A percentile compares a stretch with the other conserved stretches of the same genome.
These are phyloP conservation scores for Sweltsa coloradensis DNA, from an alignment of 1,140 invertebrate genomes.

Conservation along the genomic window DNA sequence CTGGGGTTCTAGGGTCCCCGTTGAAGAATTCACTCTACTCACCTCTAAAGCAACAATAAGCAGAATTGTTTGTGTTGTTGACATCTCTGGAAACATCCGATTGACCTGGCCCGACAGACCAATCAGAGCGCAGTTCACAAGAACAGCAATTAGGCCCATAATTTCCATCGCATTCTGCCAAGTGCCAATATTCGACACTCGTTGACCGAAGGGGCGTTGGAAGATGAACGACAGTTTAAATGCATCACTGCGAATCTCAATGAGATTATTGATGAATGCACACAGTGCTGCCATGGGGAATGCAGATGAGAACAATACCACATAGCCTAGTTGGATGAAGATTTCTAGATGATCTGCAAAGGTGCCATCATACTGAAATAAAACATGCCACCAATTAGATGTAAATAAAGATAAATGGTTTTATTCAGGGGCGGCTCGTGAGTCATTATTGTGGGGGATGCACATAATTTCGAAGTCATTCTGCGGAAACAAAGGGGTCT, in stretches of 20 bases:
- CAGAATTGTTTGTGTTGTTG: constrained; percentile 71
- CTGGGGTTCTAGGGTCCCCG: too few relatives aligned
- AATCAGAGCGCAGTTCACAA: constrained; percentile 91
- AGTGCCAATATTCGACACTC: constrained; percentile 88
- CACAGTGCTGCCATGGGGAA: constrained; percentile 90
- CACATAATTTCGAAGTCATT: too few relatives aligned
- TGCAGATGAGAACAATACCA: constrained; percentile 90
- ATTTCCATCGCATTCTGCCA: constrained; percentile 95
- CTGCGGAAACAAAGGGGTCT: too few relatives aligned
- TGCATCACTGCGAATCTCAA: constrained; percentile 88
- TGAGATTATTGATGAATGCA: constrained; percentile 85
- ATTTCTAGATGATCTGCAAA: constrained; percentile 97
- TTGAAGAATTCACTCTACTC: constrained; percentile 17
- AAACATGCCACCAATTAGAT: too few relatives aligned
- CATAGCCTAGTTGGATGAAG: constrained; percentile 94
- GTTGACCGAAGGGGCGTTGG: constrained; percentile 81
- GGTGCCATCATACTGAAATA: constrained; percentile 70
- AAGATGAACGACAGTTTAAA: constrained; percentile 93
- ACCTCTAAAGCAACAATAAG: constrained; percentile 76
- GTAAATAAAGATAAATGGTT: too few relatives aligned
- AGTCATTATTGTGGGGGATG: too few relatives aligned
- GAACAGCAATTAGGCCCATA: constrained; percentile 83
- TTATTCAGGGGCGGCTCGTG: too few relatives aligned
- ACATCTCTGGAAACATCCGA: constrained; percentile 74
- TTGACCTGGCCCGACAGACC: constrained; percentile 84